A percentile compares a stretch with the other conserved stretches of the same genome.
phyloP scores from a whole-genome alignment of 1,140 invertebrate genomes.

The Zelostemma sp. region DNA sequence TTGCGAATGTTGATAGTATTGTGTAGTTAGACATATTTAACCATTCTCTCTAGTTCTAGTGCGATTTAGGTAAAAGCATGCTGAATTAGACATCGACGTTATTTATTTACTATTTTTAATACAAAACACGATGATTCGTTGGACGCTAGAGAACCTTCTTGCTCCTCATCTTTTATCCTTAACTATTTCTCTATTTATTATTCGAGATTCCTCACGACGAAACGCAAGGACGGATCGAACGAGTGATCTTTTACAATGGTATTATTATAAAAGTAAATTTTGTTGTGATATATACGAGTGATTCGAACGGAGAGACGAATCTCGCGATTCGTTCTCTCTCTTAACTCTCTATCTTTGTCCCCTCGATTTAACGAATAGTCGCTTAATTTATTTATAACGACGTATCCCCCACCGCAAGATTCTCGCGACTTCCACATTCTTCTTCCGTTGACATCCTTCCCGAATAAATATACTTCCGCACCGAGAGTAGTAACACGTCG shows the following conservation, averaged over 20 bases:
- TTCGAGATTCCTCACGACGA: background rate
- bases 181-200: constrained; percentile 7
- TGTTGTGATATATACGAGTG: constrained; percentile 6
- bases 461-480: no score
- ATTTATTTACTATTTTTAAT: constrained; percentile 51
- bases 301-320: constrained; percentile 21
- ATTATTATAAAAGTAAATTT: constrained; percentile 1
- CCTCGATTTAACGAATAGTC: constrained; percentile 10
- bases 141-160: constrained; percentile 33
- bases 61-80: constrained; percentile 54
- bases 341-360: background rate
- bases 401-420: constrained; percentile 27
- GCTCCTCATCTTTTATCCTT: constrained; percentile 28
- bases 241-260: background rate
- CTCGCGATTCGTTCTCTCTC: constrained; percentile 6
- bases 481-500: no score
- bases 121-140: constrained; percentile 27
- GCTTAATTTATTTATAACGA: constrained; percentile 31
- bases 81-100: constrained; percentile 51
- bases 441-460: background rate
- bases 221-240: background rate
- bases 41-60: constrained; percentile 47
- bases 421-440: background rate
- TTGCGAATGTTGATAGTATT: constrained; percentile 51
- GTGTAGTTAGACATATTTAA: constrained; percentile 49